Evolutionary conservation across 2,113 vertebrate genomes (phyloP), one percentile per base, ranked within the genome.

Genomic region (Eira barbara): DNA sequence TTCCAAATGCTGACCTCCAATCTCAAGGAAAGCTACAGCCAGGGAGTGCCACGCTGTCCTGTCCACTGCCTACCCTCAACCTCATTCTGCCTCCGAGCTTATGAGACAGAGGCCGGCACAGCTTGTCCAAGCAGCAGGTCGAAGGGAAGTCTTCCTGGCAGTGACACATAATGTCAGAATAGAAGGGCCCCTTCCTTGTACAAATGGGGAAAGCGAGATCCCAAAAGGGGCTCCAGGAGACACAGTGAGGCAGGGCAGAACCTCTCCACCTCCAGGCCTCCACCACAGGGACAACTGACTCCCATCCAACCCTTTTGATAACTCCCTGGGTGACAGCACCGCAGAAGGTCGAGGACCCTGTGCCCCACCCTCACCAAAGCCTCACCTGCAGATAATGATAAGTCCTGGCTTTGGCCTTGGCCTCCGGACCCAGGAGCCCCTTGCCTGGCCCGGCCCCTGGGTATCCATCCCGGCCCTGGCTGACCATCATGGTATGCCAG

Each of bases 401-500:
- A 45, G 99, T 99, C 98, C 99, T 99, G 98, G 99, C 99, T 99
- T 99, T 99, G 98, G 99, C 97, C 98, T 99, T 99, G 98, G 98
- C 93, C 94, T 99, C 99, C 90, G 99, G 98, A 76, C 99, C 99
- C 98, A 99, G 99, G 97, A 99, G 99, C 67, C 99, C 99, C 98
- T 99, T 99, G 96, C 99, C 99, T 7, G 99, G 99, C 96, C 98
- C 98, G 0, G 98, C 95, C 78, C 99, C 98, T 21, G 99, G 97
- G 6, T 99, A 99, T 95, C 99, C 99, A 98, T 99, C 99, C 76
- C 99, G 99, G 74, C 99, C 99, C 98, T 99, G 99, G 99, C 99
- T 99, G 98, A 99, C 99, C 0, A 99, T 99, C 99, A 99, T 99
- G 97, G 99, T 99, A 85, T 99, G 99, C 99, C 99, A 99, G 89